Base-by-base conservation (phyloP, 2,888 invertebrate genomes). In the Lagria hirta region DNA sequence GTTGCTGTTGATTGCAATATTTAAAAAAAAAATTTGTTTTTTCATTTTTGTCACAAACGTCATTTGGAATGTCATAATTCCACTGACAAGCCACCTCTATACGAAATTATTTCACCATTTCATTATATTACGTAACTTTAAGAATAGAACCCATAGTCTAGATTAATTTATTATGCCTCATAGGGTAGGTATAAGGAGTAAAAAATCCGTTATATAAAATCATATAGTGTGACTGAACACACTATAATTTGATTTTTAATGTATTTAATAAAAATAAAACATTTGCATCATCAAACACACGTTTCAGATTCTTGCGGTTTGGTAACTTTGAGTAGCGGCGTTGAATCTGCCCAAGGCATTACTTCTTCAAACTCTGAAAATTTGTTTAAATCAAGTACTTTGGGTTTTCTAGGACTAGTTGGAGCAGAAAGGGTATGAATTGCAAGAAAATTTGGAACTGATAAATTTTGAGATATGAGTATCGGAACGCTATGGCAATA, bases 381-480 rank as follows among this genome's bases (percentile, higher is more conserved):
- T 40, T 60, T 59, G 0, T 53, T 44, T 3, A 60, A 36, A 10
- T 57, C 32, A 10, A 52, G 30, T 10, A 51, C 17, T 15, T 67
- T 63, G 16, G 56, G 55, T 21, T 51, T 55, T 18, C 59, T 56
- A 2, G 71, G 64, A 63, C 70, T 50, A 42, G 61, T 21, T 54
- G 71, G 71, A 1, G 70, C 71, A 1, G 71, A 71, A 13, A 64
- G 57, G 0, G 68, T 58, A 23, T 63, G 62, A 27, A 60, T 49
- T 3, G 57, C 34, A 3, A 56, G 49, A 42, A 43, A 51, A 23
- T 60, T 52, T 2, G 64, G 63, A 13, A 67, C 55, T 3, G 57
- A 57, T 21, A 68, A 57, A 23, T 61, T 62, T 28, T 61, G 62
- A 2, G 60, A 54, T 41, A 55, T 66, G 28, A 70, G 47, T 17